Evolutionary conservation across 2,888 invertebrate genomes (phyloP).

Genomic region (Agrochola litura): DNA sequence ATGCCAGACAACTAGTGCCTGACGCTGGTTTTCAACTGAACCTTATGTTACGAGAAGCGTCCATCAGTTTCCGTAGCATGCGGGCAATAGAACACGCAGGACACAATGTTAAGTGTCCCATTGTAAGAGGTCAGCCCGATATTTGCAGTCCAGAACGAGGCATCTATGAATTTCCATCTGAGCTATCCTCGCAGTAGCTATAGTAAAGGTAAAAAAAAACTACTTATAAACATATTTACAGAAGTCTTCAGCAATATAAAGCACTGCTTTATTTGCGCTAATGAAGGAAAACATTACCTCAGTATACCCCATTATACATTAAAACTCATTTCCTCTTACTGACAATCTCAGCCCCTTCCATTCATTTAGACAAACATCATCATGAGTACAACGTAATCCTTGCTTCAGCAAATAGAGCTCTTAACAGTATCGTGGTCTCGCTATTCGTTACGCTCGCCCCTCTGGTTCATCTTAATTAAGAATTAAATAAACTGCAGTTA

Average conservation of each 20-base stretch:
- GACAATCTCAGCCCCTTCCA: constrained; percentile 14
- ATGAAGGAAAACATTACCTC: background rate
- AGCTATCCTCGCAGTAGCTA: background rate
- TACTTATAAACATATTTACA: background rate
- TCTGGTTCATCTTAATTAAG: constrained; percentile 48
- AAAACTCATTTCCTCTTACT: constrained; percentile 26
- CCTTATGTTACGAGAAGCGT: too few species aligned
- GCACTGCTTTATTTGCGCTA: background rate
- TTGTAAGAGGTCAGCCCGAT: background rate
- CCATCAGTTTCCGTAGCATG: background rate
- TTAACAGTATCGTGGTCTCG: constrained; percentile 34
- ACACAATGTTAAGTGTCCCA: background rate
- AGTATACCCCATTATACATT: constrained; percentile 1
- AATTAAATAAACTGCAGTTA: constrained; percentile 50
- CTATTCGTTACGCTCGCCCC: constrained; percentile 31
- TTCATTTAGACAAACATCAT: constrained; percentile 24
- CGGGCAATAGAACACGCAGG: too few species aligned
- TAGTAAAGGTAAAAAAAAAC: background rate
- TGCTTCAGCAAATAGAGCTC: constrained; percentile 37
- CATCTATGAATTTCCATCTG: background rate
- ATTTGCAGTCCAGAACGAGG: background rate
- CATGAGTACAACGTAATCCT: constrained; percentile 40
- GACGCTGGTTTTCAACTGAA: too few species aligned
- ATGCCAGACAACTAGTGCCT: too few species aligned
- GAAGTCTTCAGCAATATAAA: background rate